phyloP scores from a whole-genome alignment of 2,113 vertebrate species.

The Sorex araneus region DNA sequence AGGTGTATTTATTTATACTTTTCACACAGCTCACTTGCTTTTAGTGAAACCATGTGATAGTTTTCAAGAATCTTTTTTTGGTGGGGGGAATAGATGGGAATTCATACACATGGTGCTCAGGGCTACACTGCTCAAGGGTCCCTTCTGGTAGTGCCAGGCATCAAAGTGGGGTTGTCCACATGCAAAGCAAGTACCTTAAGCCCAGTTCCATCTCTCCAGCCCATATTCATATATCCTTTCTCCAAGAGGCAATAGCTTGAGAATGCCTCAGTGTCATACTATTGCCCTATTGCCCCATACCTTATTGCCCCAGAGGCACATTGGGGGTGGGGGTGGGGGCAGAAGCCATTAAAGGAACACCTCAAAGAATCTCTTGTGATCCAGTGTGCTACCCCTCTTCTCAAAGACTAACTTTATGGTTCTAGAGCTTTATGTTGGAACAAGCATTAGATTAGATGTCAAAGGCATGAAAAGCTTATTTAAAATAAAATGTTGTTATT shows the following conservation, averaged over 20 bases:
- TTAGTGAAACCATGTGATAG: conserved; percentile 50
- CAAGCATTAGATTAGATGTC: conserved; percentile 23
- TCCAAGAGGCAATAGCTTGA: too few relatives aligned
- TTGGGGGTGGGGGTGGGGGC: background rate
- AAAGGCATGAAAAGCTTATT: conserved; percentile 69
- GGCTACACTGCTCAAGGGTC: too few relatives aligned
- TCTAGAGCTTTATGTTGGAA: conserved; percentile 60
- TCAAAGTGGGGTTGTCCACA: too few relatives aligned
- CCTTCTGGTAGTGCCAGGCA: too few relatives aligned
- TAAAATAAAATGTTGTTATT: conserved; percentile 62
- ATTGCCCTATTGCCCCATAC: conserved; percentile 56
- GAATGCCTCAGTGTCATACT: background rate
- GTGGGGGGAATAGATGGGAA: too few relatives aligned
- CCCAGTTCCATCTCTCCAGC: too few relatives aligned
- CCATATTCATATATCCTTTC: too few relatives aligned
- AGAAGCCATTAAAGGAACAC: conserved; percentile 35
- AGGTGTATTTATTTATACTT: conserved; percentile 41
- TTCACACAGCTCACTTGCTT: conserved; percentile 53
- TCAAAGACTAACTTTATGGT: background rate
- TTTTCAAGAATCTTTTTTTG: conserved; percentile 63
- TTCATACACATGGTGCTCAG: too few relatives aligned
- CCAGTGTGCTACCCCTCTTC: conserved; percentile 37
- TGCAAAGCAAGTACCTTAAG: too few relatives aligned
- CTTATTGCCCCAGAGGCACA: conserved; percentile 57
- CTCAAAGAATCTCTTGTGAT: conserved; percentile 43